Base-by-base conservation (phyloP, 2,113 vertebrate genomes). In the Deroptyus accipitrinus region DNA sequence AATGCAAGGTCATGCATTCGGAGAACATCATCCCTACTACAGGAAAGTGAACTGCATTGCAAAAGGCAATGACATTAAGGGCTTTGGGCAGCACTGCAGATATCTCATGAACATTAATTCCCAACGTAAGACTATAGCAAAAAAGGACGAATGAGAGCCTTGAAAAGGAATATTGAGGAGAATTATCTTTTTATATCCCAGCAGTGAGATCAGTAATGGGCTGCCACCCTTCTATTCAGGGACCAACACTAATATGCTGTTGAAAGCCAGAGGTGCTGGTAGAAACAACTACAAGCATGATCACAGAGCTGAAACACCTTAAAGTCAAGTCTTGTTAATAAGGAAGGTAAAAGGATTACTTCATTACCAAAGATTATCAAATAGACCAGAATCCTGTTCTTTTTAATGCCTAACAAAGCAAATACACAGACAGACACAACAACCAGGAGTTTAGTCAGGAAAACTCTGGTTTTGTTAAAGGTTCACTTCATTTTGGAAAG, bases 41-140 rank as follows among this genome's bases (percentile, higher is more conserved):
- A 81, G 39, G n/a, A 62, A 42, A 10, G 8, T 23, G 55, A 88
- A 93, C 30, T 68, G 14, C 52, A 64, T 10, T 86, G 67, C 5
- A 6, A 27, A 80, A 67, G 44, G 73, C 67, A 91, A 57, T 63
- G 72, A 91, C 80, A 84, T 37, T 37, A 86, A 86, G 83, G 74
- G 84, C 77, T 95, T 79, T 4, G 44, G 77, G 69, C 83, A 96
- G 90, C 88, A 37, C 33, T 86, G 88, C 86, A 84, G 76, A 57
- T 41, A 39, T 52, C 80, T 83, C 2, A 1, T 83, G 64, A 82
- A 77, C 44, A 52, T 49, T 68, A 93, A 94, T 86, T 86, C 61
- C 90, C 75, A 22, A 84, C 22, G 22, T 0, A 1, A 92, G 39
- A 2, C 48, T 22, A 31, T 3, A 81, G 70, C 66, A 69, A 73